These are phyloP conservation scores for Sycobia sp. DNA, from an alignment of 1,140 invertebrate genomes.

Conservation along the genomic window DNA sequence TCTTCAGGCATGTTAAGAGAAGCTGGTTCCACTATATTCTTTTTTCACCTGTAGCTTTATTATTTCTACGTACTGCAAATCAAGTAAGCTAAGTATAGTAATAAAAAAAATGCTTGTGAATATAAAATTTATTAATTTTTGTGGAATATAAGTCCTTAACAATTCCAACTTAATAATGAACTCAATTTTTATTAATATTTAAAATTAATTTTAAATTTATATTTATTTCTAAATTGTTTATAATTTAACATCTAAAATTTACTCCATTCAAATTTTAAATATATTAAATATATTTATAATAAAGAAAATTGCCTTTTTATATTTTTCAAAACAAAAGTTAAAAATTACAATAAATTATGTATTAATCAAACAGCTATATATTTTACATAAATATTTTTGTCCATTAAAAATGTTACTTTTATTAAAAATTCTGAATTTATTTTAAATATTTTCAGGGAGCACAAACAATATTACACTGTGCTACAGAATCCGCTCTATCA, in stretches of 20 bases:
- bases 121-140: conserved; percentile 18
- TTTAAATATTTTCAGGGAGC: conserved; percentile 68
- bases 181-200: conserved; percentile 6
- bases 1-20: conserved; percentile 72
- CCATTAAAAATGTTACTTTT: no score
- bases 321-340: no score
- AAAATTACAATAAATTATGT: no score
- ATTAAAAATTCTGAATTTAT: no score
- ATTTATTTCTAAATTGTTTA: conserved; percentile 3
- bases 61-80: conserved; percentile 74
- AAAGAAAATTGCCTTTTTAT: no score
- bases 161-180: conserved; percentile 2
- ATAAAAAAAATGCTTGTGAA: background rate
- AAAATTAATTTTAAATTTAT: background rate
- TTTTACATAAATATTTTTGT: no score
- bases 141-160: no score
- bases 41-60: conserved; percentile 70
- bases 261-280: conserved; percentile 6
- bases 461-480: conserved; percentile 78
- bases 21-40: conserved; percentile 75
- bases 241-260: background rate
- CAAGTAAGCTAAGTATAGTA: conserved; percentile 64
- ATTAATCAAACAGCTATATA: no score
- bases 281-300: background rate
- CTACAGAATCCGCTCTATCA: conserved; percentile 68